Evolutionary conservation across 2,888 invertebrate species (phyloP).

Genomic region (Oxycera nigricornis): DNA sequence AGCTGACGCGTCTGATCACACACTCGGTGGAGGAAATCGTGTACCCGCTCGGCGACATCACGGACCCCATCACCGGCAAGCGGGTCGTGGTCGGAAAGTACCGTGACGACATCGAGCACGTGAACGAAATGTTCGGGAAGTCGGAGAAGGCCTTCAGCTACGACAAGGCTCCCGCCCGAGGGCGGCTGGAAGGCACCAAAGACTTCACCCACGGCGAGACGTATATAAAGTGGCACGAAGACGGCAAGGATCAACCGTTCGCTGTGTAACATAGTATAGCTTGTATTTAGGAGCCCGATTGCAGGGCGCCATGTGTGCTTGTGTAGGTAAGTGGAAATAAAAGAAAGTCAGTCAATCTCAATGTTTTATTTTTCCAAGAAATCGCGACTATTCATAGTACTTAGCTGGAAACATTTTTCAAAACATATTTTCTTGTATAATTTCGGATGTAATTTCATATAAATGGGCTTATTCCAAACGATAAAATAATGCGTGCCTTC

Average conservation of each 20-base stretch:
- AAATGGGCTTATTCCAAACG: slow-evolving; percentile 17
- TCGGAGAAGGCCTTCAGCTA: slow-evolving; percentile 75
- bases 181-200: slow-evolving; percentile 81
- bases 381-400: background rate
- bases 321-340: background rate
- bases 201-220: slow-evolving; percentile 81
- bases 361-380: background rate
- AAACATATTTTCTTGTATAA: background rate
- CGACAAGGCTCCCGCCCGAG: slow-evolving; percentile 77
- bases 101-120: slow-evolving; percentile 75
- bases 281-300: background rate
- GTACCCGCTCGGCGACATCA: slow-evolving; percentile 82
- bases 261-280: slow-evolving; percentile 68
- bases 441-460: slow-evolving; percentile 10
- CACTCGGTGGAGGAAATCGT: slow-evolving; percentile 82
- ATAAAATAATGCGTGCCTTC: slow-evolving; percentile 12
- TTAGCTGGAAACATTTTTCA: no score
- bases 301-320: background rate
- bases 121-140: slow-evolving; percentile 74
- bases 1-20: slow-evolving; percentile 77
- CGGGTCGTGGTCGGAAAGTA: slow-evolving; percentile 76
- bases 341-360: background rate
- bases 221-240: slow-evolving; percentile 80
- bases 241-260: slow-evolving; percentile 76
- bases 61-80: slow-evolving; percentile 85